phyloP scores from a whole-genome alignment of 2,113 vertebrate species.

The Otolemur garnettii region DNA sequence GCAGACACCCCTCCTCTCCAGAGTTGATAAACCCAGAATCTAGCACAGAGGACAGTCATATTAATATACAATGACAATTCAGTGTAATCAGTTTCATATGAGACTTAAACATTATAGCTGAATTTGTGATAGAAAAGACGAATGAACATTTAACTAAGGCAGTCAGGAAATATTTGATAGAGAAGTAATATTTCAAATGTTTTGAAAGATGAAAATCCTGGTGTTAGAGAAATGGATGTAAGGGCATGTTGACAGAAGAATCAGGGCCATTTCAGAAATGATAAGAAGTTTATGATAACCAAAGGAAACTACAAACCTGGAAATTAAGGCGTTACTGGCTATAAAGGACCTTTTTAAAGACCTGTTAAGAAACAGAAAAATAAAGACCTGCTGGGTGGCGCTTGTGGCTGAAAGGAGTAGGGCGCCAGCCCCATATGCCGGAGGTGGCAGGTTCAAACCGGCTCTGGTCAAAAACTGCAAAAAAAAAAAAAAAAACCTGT shows the following conservation, averaged over 20 bases:
- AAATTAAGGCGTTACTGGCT: not conserved
- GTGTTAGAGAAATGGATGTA: not conserved
- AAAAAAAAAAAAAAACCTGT: not conserved
- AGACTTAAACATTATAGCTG: not conserved
- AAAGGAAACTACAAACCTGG: not conserved
- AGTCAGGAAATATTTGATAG: not conserved
- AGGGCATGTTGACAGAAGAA: not conserved
- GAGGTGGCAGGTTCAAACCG: too few species aligned
- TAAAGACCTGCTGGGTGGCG: too few species aligned
- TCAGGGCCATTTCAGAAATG: not conserved
- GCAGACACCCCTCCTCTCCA: not conserved
- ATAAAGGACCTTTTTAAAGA: not conserved
- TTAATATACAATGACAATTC: not conserved
- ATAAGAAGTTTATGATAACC: not conserved
- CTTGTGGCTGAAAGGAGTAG: too few species aligned
- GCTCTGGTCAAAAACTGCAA: too few species aligned
- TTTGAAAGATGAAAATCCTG: not conserved
- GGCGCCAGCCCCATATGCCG: too few species aligned
- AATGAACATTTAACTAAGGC: not conserved
- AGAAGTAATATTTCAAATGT: not conserved
- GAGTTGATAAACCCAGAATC: not conserved
- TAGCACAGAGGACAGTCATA: not conserved
- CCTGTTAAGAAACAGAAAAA: too few species aligned
- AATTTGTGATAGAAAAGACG: not conserved
- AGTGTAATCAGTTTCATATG: not conserved